These are phyloP conservation scores for Nymphalis io DNA, from an alignment of 1,140 invertebrate genomes.

Conservation along the genomic window DNA sequence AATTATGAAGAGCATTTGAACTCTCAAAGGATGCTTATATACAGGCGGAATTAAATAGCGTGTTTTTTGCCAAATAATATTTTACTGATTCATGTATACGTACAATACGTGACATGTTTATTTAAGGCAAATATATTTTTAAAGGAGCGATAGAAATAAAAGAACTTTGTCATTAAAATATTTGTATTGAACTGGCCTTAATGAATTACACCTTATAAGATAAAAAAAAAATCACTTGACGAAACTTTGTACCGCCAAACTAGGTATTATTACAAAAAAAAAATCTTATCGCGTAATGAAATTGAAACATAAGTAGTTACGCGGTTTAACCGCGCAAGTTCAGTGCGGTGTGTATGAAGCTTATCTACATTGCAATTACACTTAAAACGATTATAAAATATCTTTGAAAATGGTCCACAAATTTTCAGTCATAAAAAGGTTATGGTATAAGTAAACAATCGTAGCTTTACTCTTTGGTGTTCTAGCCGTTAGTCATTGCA, in stretches of 20 bases:
- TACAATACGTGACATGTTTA: background rate
- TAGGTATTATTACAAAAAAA: conserved; percentile 23
- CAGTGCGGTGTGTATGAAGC: conserved; percentile 25
- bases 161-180: conserved; percentile 31
- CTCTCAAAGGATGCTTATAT: too few species aligned
- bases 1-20: too few species aligned
- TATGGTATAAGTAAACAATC: conserved; percentile 54
- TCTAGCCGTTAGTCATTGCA: conserved; percentile 71
- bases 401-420: conserved; percentile 41
- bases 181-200: conserved; percentile 69
- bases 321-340: conserved; percentile 55
- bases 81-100: background rate
- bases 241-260: conserved; percentile 45
- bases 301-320: conserved; percentile 19
- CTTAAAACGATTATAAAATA: conserved; percentile 30
- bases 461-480: conserved; percentile 73
- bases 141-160: conserved; percentile 14
- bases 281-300: conserved; percentile 32
- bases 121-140: background rate
- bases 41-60: too few species aligned
- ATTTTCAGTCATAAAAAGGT: conserved; percentile 44
- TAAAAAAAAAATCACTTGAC: conserved; percentile 48
- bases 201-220: conserved; percentile 60
- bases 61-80: background rate
- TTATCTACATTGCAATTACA: conserved; percentile 30